Conservation (phyloP, 2,888 invertebrate species). For the Aelia acuminata region DNA sequence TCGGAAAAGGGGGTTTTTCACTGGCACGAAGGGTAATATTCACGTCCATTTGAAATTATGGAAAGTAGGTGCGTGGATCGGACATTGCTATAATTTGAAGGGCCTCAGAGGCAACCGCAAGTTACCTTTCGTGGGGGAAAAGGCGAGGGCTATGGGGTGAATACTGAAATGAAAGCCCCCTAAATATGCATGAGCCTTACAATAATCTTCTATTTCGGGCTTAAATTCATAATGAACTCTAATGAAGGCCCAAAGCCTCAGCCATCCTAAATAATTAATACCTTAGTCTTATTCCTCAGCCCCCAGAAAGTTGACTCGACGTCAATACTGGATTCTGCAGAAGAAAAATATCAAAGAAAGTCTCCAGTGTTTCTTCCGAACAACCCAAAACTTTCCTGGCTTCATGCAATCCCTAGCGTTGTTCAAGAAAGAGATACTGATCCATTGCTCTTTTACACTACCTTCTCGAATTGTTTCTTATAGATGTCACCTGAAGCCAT, state of each 20-base stretch:
- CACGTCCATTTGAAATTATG: slow-evolving; percentile 27
- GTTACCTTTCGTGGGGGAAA: slow-evolving; percentile 23
- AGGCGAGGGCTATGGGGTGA: not conserved
- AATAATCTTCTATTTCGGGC: slow-evolving; percentile 46
- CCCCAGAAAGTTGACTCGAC: not conserved
- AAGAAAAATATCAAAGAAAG: not conserved
- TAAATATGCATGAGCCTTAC: slow-evolving; percentile 50
- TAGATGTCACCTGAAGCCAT: too few species aligned
- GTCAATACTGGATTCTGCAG: not conserved
- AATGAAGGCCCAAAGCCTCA: not conserved
- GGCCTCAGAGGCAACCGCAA: not conserved
- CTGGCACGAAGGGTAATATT: slow-evolving; percentile 27
- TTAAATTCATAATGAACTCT: slow-evolving; percentile 44
- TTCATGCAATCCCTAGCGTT: too few species aligned
- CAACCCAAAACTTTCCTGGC: too few species aligned
- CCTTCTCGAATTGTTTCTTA: too few species aligned
- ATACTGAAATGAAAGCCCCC: slow-evolving; percentile 39
- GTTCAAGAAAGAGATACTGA: too few species aligned
- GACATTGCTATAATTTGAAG: slow-evolving; percentile 24
- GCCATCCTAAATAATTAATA: slow-evolving; percentile 27
- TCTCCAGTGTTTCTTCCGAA: not conserved
- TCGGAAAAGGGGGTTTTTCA: not conserved
- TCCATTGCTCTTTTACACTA: too few species aligned
- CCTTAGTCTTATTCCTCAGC: not conserved
- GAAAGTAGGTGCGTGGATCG: slow-evolving; percentile 10